These are phyloP conservation scores for Diabrotica virgifera DNA, from an alignment of 1,140 invertebrate genomes.

Conservation along the genomic window DNA sequence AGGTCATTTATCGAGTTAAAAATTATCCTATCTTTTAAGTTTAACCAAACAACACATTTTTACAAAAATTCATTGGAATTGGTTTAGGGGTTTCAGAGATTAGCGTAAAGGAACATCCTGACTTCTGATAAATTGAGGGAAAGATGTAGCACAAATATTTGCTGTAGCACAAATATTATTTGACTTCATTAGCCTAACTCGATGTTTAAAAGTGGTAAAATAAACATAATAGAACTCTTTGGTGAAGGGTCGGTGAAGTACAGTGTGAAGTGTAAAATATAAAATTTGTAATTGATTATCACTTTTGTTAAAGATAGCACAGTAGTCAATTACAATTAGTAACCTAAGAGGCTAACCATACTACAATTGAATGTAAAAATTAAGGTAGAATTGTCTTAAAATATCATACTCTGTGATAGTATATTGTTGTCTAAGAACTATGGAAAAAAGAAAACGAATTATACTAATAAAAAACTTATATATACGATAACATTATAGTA, in stretches of 20 bases:
- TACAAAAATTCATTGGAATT: too few relatives aligned
- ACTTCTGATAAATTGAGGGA: too few relatives aligned
- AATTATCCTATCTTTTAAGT: too few relatives aligned
- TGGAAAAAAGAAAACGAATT: constrained; percentile 20
- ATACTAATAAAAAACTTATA: constrained; percentile 22
- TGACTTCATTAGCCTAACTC: too few relatives aligned
- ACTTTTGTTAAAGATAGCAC: constrained; percentile 7
- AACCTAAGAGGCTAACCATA: constrained; percentile 21
- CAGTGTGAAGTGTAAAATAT: background rate
- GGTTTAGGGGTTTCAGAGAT: too few relatives aligned
- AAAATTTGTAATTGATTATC: background rate
- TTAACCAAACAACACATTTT: too few relatives aligned
- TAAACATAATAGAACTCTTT: background rate
- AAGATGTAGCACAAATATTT: too few relatives aligned
- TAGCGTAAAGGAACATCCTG: too few relatives aligned
- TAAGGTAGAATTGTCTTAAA: constrained; percentile 19
- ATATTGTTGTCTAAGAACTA: constrained; percentile 23
- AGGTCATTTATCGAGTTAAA: too few relatives aligned
- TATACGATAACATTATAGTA: constrained; percentile 20
- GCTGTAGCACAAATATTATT: too few relatives aligned
- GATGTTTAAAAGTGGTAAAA: too few relatives aligned
- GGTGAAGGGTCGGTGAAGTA: background rate
- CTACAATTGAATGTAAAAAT: constrained; percentile 14
- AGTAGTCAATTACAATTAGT: constrained; percentile 22
- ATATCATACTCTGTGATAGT: constrained; percentile 24